Conservation (phyloP, 2,797 vertebrate species). For the Psittacula derbiana region DNA sequence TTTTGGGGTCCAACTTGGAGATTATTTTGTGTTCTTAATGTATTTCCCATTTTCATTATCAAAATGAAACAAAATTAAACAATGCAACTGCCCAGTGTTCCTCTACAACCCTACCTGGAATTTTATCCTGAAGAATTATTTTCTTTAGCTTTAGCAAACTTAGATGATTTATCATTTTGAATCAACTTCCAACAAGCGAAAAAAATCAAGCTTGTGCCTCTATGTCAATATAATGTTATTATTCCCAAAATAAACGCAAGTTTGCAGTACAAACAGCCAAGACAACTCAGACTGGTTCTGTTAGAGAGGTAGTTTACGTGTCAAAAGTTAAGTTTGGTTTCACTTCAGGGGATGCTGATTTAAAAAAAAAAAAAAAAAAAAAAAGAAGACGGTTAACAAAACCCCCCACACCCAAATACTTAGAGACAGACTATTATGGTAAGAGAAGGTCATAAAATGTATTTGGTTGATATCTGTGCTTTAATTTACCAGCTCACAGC, state of each 20-base stretch:
- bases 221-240: neutral
- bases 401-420: neutral
- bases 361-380: neutral
- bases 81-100: neutral
- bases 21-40: neutral
- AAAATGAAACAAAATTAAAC: neutral
- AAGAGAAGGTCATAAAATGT: neutral
- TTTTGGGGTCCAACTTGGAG: neutral
- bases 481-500: neutral
- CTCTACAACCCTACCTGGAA: neutral
- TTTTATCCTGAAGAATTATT: neutral
- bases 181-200: neutral
- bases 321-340: neutral
- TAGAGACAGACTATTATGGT: neutral
- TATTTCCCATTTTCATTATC: neutral
- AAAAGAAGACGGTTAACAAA: neutral
- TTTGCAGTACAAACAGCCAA: neutral
- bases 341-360: neutral
- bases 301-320: neutral
- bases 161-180: neutral
- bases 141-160: neutral
- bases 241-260: neutral
- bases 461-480: neutral
- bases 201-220: neutral
- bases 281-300: neutral